phyloP scores from a whole-genome alignment of 2,888 invertebrate species.

The Beris morrisii region DNA sequence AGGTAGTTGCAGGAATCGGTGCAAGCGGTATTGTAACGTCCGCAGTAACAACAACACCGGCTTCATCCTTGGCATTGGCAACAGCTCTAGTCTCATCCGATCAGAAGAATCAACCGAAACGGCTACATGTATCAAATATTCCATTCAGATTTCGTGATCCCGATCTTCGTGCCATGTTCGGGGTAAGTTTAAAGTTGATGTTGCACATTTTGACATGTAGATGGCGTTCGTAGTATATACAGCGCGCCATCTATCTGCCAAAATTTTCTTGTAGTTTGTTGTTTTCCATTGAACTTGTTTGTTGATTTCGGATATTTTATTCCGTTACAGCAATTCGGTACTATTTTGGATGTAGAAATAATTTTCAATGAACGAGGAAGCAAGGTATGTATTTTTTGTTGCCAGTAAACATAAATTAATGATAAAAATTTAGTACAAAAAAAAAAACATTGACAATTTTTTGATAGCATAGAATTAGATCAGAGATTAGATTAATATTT shows the following conservation, averaged over 20 bases:
- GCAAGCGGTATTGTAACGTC: slow-evolving; percentile 46
- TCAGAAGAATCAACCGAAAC: slow-evolving; percentile 77
- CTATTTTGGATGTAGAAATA: slow-evolving; percentile 99
- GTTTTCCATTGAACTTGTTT: slow-evolving; percentile 10
- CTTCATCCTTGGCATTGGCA: slow-evolving; percentile 44
- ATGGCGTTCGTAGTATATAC: background rate
- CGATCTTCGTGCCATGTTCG: slow-evolving; percentile 96
- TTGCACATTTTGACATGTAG: background rate
- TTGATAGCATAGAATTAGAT: slow-evolving; percentile 14
- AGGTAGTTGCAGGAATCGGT: slow-evolving; percentile 51
- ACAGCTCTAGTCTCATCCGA: slow-evolving; percentile 59
- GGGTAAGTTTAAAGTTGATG: slow-evolving; percentile 69
- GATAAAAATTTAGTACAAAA: slow-evolving; percentile 37
- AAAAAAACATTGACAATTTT: slow-evolving; percentile 25
- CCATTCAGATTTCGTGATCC: slow-evolving; percentile 99
- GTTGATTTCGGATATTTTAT: slow-evolving; percentile 6
- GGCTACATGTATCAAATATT: slow-evolving; percentile 99
- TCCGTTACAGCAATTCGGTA: slow-evolving; percentile 92
- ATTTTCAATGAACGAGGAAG: slow-evolving; percentile 99
- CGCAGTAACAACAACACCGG: slow-evolving; percentile 55
- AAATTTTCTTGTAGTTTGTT: slow-evolving; percentile 30
- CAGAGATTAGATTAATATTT: slow-evolving; percentile 5
- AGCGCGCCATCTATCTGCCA: background rate
- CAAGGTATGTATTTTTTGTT: slow-evolving; percentile 80
- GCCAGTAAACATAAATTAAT: slow-evolving; percentile 4